phyloP scores from a whole-genome alignment of 1,140 invertebrate genomes.

The Drosophila bifasciata region DNA sequence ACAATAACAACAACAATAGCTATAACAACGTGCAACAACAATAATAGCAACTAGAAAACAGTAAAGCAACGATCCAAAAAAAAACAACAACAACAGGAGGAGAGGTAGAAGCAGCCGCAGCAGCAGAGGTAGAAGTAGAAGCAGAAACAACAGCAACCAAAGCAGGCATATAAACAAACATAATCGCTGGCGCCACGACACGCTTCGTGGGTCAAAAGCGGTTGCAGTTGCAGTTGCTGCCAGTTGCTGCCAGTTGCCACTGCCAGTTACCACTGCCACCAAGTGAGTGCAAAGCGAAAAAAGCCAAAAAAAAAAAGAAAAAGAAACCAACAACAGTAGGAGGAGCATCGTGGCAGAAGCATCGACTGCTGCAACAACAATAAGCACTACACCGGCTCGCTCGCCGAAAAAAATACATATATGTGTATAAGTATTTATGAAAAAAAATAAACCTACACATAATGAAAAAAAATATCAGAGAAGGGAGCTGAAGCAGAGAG shows the following conservation, averaged over 20 bases:
- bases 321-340: constrained; percentile 6
- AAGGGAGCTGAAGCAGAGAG: constrained; percentile 41
- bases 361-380: constrained; percentile 22
- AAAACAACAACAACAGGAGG: constrained; percentile 19
- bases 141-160: constrained; percentile 51
- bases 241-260: constrained; percentile 27
- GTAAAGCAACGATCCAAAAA: constrained; percentile 67
- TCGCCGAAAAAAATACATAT: constrained; percentile 40
- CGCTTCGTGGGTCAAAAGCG: constrained; percentile 81
- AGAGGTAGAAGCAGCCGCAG: constrained; percentile 14
- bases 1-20: constrained; percentile 42
- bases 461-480: constrained; percentile 1
- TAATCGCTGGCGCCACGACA: constrained; percentile 82
- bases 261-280: background rate
- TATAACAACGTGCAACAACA: constrained; percentile 20
- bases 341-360: constrained; percentile 17
- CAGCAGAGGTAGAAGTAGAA: constrained; percentile 3
- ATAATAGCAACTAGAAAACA: constrained; percentile 52
- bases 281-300: constrained; percentile 11
- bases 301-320: constrained; percentile 30
- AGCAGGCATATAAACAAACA: constrained; percentile 79
- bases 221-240: constrained; percentile 71
- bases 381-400: constrained; percentile 22
- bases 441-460: constrained; percentile 7
- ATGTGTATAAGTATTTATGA: constrained; percentile 2